These are phyloP conservation scores for Sminthurides aquaticus DNA, from an alignment of 2,888 invertebrate genomes.

Conservation along the genomic window DNA sequence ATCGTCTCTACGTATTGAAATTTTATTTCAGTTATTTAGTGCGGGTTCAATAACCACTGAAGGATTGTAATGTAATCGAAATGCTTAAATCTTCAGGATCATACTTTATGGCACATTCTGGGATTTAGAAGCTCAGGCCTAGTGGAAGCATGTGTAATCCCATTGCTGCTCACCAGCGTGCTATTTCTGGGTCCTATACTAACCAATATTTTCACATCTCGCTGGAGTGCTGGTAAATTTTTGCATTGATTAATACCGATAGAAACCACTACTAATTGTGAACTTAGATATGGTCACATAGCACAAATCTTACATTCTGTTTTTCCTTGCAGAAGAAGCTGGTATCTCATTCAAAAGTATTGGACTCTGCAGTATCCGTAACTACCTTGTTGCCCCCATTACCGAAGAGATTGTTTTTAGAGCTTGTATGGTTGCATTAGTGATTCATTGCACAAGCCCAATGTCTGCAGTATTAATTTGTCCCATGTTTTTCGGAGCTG, in stretches of 20 bases:
- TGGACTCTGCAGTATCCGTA: slow-evolving; percentile 54
- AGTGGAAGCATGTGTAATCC: slow-evolving; percentile 62
- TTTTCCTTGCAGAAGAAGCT: not conserved
- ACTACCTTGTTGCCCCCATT: slow-evolving; percentile 81
- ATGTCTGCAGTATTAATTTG: slow-evolving; percentile 70
- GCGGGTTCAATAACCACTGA: no score
- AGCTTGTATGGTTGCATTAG: slow-evolving; percentile 86
- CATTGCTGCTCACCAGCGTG: slow-evolving; percentile 68
- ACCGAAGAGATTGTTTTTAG: slow-evolving; percentile 94
- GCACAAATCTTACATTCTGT: no score
- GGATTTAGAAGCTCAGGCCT: slow-evolving; percentile 70
- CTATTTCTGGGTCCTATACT: slow-evolving; percentile 68
- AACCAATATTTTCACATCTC: slow-evolving; percentile 48
- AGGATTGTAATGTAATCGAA: not conserved
- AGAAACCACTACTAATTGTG: no score
- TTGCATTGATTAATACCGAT: no score
- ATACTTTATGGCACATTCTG: slow-evolving; percentile 59
- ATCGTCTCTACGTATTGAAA: not conserved
- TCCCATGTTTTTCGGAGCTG: slow-evolving; percentile 85
- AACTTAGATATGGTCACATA: no score
- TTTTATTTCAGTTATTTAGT: no score
- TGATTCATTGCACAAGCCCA: slow-evolving; percentile 72
- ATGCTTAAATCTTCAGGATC: slow-evolving; percentile 14
- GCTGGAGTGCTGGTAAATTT: not conserved
- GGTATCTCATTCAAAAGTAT: not conserved